phyloP scores from a whole-genome alignment of 2,888 invertebrate genomes.

The Ctena decussata region DNA sequence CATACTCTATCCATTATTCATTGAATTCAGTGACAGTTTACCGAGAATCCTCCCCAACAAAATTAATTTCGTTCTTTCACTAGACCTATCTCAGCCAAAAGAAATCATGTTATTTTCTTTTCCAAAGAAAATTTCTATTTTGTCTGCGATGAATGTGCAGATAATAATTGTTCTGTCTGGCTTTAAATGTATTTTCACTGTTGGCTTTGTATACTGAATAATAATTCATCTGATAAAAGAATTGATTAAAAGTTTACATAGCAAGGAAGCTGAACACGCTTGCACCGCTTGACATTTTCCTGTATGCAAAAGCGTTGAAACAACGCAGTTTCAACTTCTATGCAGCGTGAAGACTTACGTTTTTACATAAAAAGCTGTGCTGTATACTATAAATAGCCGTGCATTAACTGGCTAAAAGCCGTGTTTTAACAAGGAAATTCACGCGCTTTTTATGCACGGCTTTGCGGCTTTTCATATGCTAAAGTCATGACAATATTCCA shows the following conservation, averaged over 20 bases:
- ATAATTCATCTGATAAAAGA: background rate
- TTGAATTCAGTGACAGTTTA: constrained; percentile 4
- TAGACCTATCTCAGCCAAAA: background rate
- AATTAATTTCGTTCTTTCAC: constrained; percentile 1
- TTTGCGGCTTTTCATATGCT: too few relatives aligned
- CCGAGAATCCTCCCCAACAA: background rate
- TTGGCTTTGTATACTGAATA: background rate
- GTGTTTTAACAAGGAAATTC: too few relatives aligned
- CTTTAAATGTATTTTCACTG: background rate
- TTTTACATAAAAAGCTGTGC: too few relatives aligned
- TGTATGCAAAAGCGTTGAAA: too few relatives aligned
- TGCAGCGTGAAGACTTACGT: too few relatives aligned
- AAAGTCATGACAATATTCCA: too few relatives aligned
- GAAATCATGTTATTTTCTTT: background rate
- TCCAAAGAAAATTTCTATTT: background rate
- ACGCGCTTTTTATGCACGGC: too few relatives aligned
- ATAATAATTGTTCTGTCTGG: background rate
- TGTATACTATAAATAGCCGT: too few relatives aligned
- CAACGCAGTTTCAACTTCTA: too few relatives aligned
- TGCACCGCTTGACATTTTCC: too few relatives aligned
- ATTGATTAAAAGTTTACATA: background rate
- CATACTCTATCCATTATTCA: background rate
- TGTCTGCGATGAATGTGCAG: background rate
- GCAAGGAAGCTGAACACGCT: too few relatives aligned
- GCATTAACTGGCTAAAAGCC: too few relatives aligned